A percentile compares a stretch with the other conserved stretches of the same genome.
Conservation (phyloP, 1,140 invertebrate genomes). For the Whitmania pigra region DNA sequence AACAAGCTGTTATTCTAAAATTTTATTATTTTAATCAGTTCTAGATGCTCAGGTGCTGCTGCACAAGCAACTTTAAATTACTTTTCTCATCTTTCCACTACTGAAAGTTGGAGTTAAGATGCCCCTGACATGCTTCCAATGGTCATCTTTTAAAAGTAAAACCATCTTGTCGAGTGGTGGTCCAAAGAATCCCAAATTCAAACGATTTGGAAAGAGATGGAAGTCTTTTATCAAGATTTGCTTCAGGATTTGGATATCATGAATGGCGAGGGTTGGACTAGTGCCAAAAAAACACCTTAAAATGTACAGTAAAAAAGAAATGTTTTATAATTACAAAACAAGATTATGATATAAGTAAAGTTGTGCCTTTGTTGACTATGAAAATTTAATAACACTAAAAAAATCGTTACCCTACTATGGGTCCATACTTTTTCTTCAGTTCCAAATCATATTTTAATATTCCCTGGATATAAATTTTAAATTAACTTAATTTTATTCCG, state of each 20-base stretch:
- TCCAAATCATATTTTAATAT: constrained; percentile 1
- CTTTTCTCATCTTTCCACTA: constrained; percentile 29
- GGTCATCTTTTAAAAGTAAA: constrained; percentile 25
- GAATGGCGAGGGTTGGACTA: constrained; percentile 23
- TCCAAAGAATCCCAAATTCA: constrained; percentile 29
- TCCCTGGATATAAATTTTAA: background rate
- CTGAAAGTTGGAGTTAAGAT: constrained; percentile 30
- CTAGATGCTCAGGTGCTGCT: too few relatives aligned
- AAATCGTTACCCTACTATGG: background rate
- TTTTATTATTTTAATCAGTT: too few relatives aligned
- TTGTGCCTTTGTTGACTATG: background rate
- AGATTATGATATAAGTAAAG: too few relatives aligned
- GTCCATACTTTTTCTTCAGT: constrained; percentile 8
- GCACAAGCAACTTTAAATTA: constrained; percentile 4
- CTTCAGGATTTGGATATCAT: constrained; percentile 27
- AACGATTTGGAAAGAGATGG: constrained; percentile 26
- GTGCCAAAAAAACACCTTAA: constrained; percentile 24
- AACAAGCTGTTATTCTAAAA: too few relatives aligned
- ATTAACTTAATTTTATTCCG: background rate
- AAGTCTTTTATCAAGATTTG: constrained; percentile 29
- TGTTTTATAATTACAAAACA: too few relatives aligned
- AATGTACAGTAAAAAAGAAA: background rate
- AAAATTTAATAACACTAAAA: background rate
- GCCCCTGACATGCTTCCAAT: constrained; percentile 32
- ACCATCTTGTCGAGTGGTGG: too few relatives aligned